These are phyloP conservation scores for Clarias batrachus DNA, from an alignment of 2,113 vertebrate genomes.

Conservation along the genomic window DNA sequence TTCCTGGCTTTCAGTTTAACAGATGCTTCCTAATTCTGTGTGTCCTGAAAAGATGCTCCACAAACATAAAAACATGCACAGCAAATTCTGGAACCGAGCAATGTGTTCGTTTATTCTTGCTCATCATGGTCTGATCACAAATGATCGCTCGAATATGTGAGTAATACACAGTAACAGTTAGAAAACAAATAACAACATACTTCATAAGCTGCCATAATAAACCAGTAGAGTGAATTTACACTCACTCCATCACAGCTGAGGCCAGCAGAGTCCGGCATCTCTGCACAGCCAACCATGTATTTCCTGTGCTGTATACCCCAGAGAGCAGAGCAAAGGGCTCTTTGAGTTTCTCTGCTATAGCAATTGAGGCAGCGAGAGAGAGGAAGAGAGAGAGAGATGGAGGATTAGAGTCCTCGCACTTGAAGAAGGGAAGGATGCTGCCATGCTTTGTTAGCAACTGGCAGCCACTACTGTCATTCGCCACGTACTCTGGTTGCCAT, in stretches of 20 bases:
- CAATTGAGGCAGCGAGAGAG: neutral
- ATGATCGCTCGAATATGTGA: neutral
- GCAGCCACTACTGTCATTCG: constrained; percentile 61
- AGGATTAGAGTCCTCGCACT: constrained; percentile 44
- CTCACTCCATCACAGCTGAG: constrained; percentile 2
- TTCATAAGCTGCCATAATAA: constrained; percentile 5
- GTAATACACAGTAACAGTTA: neutral
- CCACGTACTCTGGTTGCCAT: constrained; percentile 71
- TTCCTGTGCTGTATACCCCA: constrained; percentile 13
- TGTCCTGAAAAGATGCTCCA: constrained; percentile 6
- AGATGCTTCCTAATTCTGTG: constrained; percentile 13
- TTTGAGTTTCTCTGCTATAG: neutral
- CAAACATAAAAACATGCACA: neutral
- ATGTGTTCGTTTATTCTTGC: neutral
- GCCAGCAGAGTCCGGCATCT: neutral
- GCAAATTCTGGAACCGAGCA: neutral
- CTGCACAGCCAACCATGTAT: constrained; percentile 14
- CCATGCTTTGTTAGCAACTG: constrained; percentile 62
- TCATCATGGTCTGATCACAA: neutral
- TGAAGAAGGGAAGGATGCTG: constrained; percentile 55
- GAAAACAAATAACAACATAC: constrained; percentile 6
- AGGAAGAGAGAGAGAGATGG: neutral
- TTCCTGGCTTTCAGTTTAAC: neutral
- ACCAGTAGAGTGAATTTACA: constrained; percentile 34
- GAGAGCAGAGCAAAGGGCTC: constrained; percentile 22